Conservation (phyloP, 2,113 vertebrate genomes). For the Ailuropoda melanoleuca region DNA sequence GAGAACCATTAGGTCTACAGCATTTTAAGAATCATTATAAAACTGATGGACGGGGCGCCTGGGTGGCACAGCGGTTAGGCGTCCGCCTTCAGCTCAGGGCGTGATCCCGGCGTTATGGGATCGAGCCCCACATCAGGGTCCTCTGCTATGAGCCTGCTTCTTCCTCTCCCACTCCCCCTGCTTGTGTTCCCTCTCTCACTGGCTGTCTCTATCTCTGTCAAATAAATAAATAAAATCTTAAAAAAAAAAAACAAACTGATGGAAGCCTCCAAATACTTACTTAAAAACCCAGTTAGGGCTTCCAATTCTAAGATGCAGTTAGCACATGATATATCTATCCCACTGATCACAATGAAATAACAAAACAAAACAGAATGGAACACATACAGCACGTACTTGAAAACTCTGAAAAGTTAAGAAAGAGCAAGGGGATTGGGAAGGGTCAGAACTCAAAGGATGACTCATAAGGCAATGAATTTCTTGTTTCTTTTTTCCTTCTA, state of each 20-base stretch:
- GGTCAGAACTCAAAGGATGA: not conserved
- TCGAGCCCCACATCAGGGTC: too few species aligned
- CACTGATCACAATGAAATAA: not conserved
- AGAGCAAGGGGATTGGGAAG: not conserved
- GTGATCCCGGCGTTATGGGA: too few species aligned
- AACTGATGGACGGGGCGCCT: not conserved
- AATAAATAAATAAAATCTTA: too few species aligned
- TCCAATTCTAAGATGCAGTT: not conserved
- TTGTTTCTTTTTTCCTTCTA: not conserved
- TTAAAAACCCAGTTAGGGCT: not conserved
- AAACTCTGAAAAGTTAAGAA: not conserved
- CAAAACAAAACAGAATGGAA: not conserved
- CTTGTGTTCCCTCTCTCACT: too few species aligned
- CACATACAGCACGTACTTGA: not conserved
- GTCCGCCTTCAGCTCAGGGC: too few species aligned
- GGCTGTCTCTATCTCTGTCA: too few species aligned
- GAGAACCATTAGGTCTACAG: not conserved
- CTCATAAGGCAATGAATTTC: not conserved
- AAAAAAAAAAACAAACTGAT: too few species aligned
- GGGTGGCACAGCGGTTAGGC: too few species aligned
- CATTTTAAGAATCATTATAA: conserved; percentile 23
- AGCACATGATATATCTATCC: not conserved
- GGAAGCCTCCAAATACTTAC: not conserved
- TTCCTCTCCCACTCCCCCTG: too few species aligned
- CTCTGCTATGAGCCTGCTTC: too few species aligned